A percentile compares a stretch with the other conserved stretches of the same genome.
Evolutionary conservation across 2,113 vertebrate species (phyloP).

Genomic region (Anser brachyrhynchus): DNA sequence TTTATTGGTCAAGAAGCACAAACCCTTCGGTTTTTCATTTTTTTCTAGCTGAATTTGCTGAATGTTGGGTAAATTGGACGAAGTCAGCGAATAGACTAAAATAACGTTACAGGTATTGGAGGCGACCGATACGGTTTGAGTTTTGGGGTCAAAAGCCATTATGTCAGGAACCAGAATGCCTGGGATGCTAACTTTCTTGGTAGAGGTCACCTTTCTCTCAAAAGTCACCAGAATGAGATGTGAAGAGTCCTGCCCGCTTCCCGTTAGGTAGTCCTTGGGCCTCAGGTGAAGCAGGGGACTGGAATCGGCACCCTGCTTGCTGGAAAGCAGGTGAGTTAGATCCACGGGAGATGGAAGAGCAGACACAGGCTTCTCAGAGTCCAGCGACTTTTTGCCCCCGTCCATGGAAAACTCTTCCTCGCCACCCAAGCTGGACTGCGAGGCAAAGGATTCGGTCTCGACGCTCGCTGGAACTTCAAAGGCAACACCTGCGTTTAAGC

Average conservation of each 20-base stretch:
- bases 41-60: slow-evolving; percentile 90
- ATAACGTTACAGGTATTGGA: slow-evolving; percentile 90
- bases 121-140: slow-evolving; percentile 86
- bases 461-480: slow-evolving; percentile 71
- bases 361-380: slow-evolving; percentile 71
- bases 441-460: slow-evolving; percentile 46
- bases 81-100: slow-evolving; percentile 87
- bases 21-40: slow-evolving; percentile 90
- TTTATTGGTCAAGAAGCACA: slow-evolving; percentile 90
- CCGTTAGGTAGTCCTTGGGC: slow-evolving; percentile 83
- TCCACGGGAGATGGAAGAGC: slow-evolving; percentile 78
- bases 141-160: slow-evolving; percentile 84
- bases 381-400: slow-evolving; percentile 70
- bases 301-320: slow-evolving; percentile 78
- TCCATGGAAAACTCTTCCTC: slow-evolving; percentile 73
- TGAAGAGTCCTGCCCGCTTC: slow-evolving; percentile 90
- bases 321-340: slow-evolving; percentile 85
- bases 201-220: slow-evolving; percentile 86
- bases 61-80: slow-evolving; percentile 85
- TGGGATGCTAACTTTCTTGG: slow-evolving; percentile 89
- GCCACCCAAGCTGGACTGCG: slow-evolving; percentile 55
- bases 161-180: slow-evolving; percentile 96
- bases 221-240: slow-evolving; percentile 92
- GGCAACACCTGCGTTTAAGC: slow-evolving; percentile 83
- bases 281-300: slow-evolving; percentile 85